phyloP scores from a whole-genome alignment of 2,888 invertebrate genomes.

The Halictus quadricinctus region DNA sequence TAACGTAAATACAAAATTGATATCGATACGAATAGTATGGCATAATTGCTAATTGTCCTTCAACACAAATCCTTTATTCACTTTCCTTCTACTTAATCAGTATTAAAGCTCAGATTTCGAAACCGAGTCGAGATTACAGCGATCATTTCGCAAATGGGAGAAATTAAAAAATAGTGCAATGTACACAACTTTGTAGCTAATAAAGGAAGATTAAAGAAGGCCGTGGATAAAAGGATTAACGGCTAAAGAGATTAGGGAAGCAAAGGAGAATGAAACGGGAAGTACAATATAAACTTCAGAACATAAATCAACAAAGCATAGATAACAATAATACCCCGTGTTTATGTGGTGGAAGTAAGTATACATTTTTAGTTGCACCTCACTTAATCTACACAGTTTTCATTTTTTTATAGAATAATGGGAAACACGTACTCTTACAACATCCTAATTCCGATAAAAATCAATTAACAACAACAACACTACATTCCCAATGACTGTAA shows the following conservation, averaged over 20 bases:
- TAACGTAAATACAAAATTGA: no score
- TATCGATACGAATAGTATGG: no score
- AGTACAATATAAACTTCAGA: background rate
- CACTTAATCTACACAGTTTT: background rate
- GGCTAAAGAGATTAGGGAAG: background rate
- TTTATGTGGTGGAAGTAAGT: background rate
- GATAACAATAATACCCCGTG: background rate
- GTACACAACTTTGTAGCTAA: background rate
- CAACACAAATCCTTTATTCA: background rate
- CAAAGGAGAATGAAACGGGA: background rate
- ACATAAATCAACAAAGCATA: background rate
- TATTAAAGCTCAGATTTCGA: background rate
- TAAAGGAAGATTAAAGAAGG: background rate
- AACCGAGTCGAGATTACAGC: background rate
- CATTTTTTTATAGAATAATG: background rate
- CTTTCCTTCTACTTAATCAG: background rate
- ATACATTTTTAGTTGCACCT: background rate
- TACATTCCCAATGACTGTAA: no score
- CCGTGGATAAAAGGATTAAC: background rate
- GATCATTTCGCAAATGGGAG: background rate
- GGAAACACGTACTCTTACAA: no score
- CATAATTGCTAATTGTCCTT: no score
- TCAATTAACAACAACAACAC: no score
- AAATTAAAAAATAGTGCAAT: background rate
- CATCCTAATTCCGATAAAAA: background rate